phyloP scores from a whole-genome alignment of 2,113 vertebrate species.

The Tachuris rubrigastra region DNA sequence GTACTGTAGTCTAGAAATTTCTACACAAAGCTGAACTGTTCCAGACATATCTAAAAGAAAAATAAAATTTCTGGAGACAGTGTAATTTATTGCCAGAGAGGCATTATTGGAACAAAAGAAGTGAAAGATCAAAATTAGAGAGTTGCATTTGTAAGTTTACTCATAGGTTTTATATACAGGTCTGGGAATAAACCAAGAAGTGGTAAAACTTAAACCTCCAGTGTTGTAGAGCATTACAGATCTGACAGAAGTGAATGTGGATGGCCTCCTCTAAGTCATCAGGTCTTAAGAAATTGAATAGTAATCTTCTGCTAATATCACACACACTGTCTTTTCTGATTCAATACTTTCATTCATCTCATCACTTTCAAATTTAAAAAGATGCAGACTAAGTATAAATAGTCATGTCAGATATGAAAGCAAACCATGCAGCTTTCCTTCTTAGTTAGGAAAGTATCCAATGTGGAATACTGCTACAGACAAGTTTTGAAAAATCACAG shows the following conservation, averaged over 20 bases:
- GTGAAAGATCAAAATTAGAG: neutral
- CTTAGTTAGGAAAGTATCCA: conserved; percentile 50
- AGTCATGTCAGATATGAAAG: conserved; percentile 61
- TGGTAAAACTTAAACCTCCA: conserved; percentile 16
- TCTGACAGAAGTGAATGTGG: conserved; percentile 28
- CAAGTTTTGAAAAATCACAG: conserved; percentile 13
- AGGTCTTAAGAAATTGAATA: conserved; percentile 58
- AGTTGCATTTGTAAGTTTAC: neutral
- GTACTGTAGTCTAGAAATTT: neutral
- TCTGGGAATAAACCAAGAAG: neutral
- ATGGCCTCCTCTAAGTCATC: conserved; percentile 42
- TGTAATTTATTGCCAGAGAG: neutral
- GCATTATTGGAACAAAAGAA: neutral
- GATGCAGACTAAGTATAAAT: conserved; percentile 63
- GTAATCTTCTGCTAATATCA: conserved; percentile 59
- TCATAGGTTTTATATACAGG: neutral
- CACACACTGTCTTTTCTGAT: conserved; percentile 44
- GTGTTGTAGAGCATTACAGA: conserved; percentile 11
- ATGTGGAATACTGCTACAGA: neutral
- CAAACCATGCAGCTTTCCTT: conserved; percentile 18
- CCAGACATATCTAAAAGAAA: neutral
- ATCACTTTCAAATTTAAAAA: conserved; percentile 52
- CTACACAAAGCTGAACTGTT: neutral
- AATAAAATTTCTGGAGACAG: neutral
- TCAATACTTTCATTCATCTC: conserved; percentile 66